Evolutionary conservation across 1,140 invertebrate species (phyloP), one percentile per base, ranked within the genome.

Genomic region (Zaprionus gabonicus): DNA sequence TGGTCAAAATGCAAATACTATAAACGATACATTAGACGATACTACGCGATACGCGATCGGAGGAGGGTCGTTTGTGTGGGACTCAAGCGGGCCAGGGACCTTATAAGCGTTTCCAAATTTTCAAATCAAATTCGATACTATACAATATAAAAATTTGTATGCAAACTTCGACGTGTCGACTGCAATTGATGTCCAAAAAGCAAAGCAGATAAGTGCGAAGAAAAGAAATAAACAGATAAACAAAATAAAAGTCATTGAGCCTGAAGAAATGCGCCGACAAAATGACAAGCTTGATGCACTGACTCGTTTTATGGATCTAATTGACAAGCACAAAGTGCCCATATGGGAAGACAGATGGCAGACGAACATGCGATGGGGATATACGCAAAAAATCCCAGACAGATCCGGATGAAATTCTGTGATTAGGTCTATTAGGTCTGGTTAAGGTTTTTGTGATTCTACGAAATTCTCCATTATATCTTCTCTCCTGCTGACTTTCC

Each of bases 261-360:
- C 62, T 49, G 17, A 71, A 56, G 10, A 64, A 41, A 56, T 71
- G 51, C 69, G 28, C 41, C 65, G 31, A 9, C 28, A 31, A 69
- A 56, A 74, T 71, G 67, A 62, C 62, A 56, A 41, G 69, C 25
- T 69, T 69, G 57, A 69, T 62, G 57, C 58, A 56, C 20, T 75
- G 79, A 69, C 71, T 51, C 55, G 63, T 71, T 68, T 80, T 57
- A 81, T 82, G 69, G 76, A 79, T 86, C 82, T 78, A 86, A 85
- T 86, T 85, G 82, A 67, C 71, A 78, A 75, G 77, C 17, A 46
- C 17, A 46, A 67, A 44, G 41, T 82, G 82, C 38, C 78, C 71
- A 53, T 59, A 15, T 17, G 28, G 27, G 5, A 38, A 71, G 69
- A 34, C 60, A 36, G 41, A 73, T 58, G 23, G 9, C 15, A 44